Evolutionary conservation across 2,113 vertebrate genomes (phyloP), one percentile per base, ranked within the genome.

Genomic region (Peromyscus polionotus): DNA sequence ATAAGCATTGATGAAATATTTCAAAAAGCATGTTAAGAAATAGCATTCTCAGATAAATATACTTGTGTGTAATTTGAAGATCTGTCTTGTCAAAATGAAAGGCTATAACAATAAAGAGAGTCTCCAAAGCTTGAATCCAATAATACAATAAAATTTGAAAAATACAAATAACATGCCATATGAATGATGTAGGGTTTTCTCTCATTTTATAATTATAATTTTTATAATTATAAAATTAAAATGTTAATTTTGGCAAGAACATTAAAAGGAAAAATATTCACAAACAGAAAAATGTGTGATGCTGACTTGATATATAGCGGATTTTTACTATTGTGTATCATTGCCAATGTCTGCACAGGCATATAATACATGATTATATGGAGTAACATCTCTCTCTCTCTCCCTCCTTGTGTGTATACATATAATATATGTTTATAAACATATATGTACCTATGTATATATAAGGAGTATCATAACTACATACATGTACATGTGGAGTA

Each of bases 1-100:
- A 10, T 63, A 87, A 77, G 5, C 28, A 9, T 48, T 93, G 4
- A 42, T 31, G 75, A 10, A n/a, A 36, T 54, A 0, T 81, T 80
- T 95, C n/a, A 26, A 57, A 88, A 96, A 77, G 3, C 36, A 75
- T 80, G 19, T 4, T 72, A 79, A 36, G 31, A 93, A 95, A 75
- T 87, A 96, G 4, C 57, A 22, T 19, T 91, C 4, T 83, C 19
- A n/a, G 42, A 0, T 36, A 91, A 77, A 81, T 3, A 24, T 54
- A 67, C 12, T 22, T 95, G 65, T 65, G 2, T 26, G 39, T 54
- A 73, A 91, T 51, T 39, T 61, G 36, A 57, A 65, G 77, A 87
- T 42, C 0, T 5, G n/a, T 77, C 0, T n/a, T 76, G 0, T 77
- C 9, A 54, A 39, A 91, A 94, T 76, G 3, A 92, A 63, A 61